Evolutionary conservation across 2,113 vertebrate genomes (phyloP).

Genomic region (Anolis sagrei): DNA sequence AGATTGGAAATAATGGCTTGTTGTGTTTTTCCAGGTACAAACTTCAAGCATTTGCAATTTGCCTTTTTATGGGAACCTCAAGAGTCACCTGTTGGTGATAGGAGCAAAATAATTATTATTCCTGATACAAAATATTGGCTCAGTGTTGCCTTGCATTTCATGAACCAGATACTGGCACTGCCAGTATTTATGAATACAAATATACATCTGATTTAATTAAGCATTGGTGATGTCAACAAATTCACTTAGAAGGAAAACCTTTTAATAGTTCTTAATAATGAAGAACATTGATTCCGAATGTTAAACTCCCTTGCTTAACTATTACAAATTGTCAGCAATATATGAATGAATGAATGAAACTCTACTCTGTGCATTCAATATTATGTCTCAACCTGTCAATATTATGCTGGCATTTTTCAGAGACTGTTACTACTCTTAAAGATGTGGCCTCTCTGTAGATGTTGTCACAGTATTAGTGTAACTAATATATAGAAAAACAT

Average conservation of each 20-base stretch:
- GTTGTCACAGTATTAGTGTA: neutral
- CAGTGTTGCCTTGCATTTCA: neutral
- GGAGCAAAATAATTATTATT: too few relatives aligned
- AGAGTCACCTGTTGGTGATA: too few relatives aligned
- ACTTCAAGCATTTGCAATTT: too few relatives aligned
- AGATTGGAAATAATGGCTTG: too few relatives aligned
- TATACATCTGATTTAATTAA: neutral
- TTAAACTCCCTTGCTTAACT: neutral
- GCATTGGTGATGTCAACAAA: neutral
- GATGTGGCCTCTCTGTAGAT: neutral
- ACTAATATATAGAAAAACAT: neutral
- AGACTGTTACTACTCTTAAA: too few relatives aligned
- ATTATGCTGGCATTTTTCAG: neutral
- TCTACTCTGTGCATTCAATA: neutral
- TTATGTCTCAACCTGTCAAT: neutral
- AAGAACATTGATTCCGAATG: too few relatives aligned
- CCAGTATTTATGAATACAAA: neutral
- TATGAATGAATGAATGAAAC: too few relatives aligned
- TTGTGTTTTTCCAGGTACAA: too few relatives aligned
- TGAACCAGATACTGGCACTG: neutral
- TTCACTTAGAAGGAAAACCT: neutral
- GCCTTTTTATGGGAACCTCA: too few relatives aligned
- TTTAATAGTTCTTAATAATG: neutral
- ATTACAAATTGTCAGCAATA: neutral
- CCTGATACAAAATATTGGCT: too few relatives aligned